Evolutionary conservation across 1,140 invertebrate species (phyloP).

Genomic region (Drosophila nebulosa): DNA sequence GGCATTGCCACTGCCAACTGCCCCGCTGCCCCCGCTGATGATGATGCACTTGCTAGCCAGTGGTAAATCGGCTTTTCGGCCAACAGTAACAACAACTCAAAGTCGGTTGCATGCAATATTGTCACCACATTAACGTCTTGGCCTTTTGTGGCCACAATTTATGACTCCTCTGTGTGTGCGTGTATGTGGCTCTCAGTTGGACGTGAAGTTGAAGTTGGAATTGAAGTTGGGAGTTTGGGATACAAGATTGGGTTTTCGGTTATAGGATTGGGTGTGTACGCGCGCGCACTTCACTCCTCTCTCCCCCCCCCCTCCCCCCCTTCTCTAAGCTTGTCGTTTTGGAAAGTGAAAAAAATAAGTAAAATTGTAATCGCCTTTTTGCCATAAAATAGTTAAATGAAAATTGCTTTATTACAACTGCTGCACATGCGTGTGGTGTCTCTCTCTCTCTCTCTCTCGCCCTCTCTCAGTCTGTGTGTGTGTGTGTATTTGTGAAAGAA

Average conservation of each 20-base stretch:
- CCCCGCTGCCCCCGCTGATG: not conserved
- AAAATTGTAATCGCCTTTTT: constrained; percentile 74
- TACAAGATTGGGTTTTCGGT: constrained; percentile 6
- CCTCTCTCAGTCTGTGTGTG: not conserved
- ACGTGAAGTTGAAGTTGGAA: constrained; percentile 9
- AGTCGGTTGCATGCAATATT: constrained; percentile 73
- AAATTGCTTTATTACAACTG: constrained; percentile 66
- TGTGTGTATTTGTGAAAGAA: not conserved
- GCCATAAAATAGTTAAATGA: constrained; percentile 68
- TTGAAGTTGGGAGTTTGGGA: constrained; percentile 7
- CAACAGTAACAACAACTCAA: constrained; percentile 13
- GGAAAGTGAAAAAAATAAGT: constrained; percentile 75
- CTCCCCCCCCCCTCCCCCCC: too few species aligned
- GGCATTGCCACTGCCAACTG: constrained; percentile 13
- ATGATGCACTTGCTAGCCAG: constrained; percentile 40
- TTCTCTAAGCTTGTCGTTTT: constrained; percentile 13
- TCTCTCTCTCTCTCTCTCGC: not conserved
- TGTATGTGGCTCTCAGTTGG: constrained; percentile 52
- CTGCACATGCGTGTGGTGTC: constrained; percentile 32
- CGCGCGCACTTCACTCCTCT: not conserved
- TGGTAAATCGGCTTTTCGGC: constrained; percentile 53
- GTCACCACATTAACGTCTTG: constrained; percentile 77
- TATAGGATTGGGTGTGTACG: constrained; percentile 5
- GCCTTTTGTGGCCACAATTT: constrained; percentile 77
- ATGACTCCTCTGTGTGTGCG: constrained; percentile 58